Percentiles rank a stretch among this genome's conserved stretches.
phyloP scores from a whole-genome alignment of 2,888 invertebrate species.

The Boloria selene region DNA sequence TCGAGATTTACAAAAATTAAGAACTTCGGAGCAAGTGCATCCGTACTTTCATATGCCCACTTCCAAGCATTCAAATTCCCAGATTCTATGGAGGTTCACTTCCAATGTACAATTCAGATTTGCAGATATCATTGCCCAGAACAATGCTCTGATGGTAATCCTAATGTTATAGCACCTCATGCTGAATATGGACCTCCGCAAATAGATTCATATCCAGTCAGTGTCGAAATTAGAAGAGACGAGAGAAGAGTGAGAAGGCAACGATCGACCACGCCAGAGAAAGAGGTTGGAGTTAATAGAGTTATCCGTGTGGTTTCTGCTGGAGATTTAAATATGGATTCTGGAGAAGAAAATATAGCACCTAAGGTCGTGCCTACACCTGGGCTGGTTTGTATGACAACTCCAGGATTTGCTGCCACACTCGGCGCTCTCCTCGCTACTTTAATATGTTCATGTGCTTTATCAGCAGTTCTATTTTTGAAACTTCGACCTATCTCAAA shows the following conservation, averaged over 20 bases:
- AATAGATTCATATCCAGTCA: slow-evolving; percentile 75
- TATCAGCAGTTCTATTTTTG: slow-evolving; percentile 93
- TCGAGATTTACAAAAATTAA: slow-evolving; percentile 96
- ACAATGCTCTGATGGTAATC: slow-evolving; percentile 89
- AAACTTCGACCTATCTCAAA: slow-evolving; percentile 88
- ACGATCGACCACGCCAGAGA: slow-evolving; percentile 85
- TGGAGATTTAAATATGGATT: slow-evolving; percentile 91
- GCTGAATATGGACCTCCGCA: slow-evolving; percentile 89
- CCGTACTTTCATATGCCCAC: slow-evolving; percentile 94
- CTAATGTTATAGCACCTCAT: slow-evolving; percentile 76
- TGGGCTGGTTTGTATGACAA: slow-evolving; percentile 95
- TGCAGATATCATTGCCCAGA: slow-evolving; percentile 96
- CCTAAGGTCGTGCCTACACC: slow-evolving; percentile 85
- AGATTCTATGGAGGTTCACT: slow-evolving; percentile 97
- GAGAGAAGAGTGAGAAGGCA: slow-evolving; percentile 87
- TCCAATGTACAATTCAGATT: slow-evolving; percentile 97
- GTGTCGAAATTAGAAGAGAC: slow-evolving; percentile 87
- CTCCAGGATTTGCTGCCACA: slow-evolving; percentile 95
- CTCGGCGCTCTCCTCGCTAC: slow-evolving; percentile 91
- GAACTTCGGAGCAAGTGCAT: slow-evolving; percentile 96
- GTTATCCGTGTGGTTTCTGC: slow-evolving; percentile 95
- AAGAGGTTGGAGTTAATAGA: slow-evolving; percentile 93
- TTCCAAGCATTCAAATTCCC: slow-evolving; percentile 98
- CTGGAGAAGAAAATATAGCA: slow-evolving; percentile 85
- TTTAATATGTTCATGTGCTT: slow-evolving; percentile 90